A percentile compares a stretch with the other conserved stretches of the same genome.
These are phyloP conservation scores for Baccha elongata DNA, from an alignment of 2,888 invertebrate genomes.

Conservation along the genomic window DNA sequence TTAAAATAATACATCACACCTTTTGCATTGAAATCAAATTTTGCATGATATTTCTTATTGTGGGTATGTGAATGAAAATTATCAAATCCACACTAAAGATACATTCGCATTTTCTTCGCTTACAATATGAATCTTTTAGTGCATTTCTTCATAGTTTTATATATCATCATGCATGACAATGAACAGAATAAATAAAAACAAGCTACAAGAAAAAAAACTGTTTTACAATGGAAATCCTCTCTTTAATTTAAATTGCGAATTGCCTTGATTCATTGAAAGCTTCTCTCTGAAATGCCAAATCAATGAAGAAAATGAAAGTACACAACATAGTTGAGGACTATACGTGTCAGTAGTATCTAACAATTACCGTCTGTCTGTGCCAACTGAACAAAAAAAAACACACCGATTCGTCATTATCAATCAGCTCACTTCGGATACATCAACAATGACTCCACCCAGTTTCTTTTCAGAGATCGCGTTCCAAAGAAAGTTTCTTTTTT, in stretches of 20 bases:
- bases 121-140: no score
- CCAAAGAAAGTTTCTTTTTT: conserved; percentile 55
- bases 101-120: no score
- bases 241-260: conserved; percentile 67
- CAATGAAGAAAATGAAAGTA: conserved; percentile 69
- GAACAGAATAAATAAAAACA: conserved; percentile 18
- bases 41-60: no score
- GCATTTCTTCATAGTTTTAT: conserved; percentile 10
- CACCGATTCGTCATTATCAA: conserved; percentile 60
- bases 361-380: conserved; percentile 59
- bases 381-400: no score
- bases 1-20: no score
- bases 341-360: conserved; percentile 60
- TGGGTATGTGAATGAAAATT: no score
- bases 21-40: no score
- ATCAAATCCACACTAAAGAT: no score
- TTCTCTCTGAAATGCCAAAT: conserved; percentile 55
- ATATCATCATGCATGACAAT: conserved; percentile 43
- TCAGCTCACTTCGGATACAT: conserved; percentile 43
- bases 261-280: conserved; percentile 50
- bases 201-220: neutral
- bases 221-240: conserved; percentile 26
- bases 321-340: conserved; percentile 5
- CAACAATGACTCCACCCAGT: conserved; percentile 59
- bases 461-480: conserved; percentile 27